Evolutionary conservation across 2,888 invertebrate genomes (phyloP).

Genomic region (Pollenia angustigena): DNA sequence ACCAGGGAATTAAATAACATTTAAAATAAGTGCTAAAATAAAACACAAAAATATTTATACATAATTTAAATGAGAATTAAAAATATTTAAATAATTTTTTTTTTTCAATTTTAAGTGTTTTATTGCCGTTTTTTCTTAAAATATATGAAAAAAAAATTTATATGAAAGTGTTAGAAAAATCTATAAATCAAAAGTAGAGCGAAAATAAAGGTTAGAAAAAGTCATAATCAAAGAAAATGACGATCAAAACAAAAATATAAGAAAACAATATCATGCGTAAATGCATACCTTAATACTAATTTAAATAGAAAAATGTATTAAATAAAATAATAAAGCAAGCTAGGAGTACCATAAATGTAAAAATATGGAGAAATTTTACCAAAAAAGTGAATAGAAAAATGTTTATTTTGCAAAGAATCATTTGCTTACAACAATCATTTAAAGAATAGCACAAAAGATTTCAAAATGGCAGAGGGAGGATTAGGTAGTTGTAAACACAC

Average conservation of each 20-base stretch:
- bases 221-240: conserved; percentile 24
- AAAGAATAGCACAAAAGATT: background rate
- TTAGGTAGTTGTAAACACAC: conserved; percentile 37
- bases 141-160: background rate
- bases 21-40: background rate
- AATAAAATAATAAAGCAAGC: background rate
- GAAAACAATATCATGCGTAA: background rate
- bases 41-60: background rate
- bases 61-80: background rate
- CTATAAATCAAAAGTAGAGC: conserved; percentile 74
- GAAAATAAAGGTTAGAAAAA: conserved; percentile 47
- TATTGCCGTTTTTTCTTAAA: background rate
- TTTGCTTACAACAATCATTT: background rate
- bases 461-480: conserved; percentile 49
- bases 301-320: background rate
- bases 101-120: background rate
- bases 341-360: background rate
- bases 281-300: background rate
- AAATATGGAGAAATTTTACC: background rate
- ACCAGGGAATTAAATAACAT: conserved; percentile 31
- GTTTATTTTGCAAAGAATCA: background rate
- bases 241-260: conserved; percentile 39
- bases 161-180: conserved; percentile 72
- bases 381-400: background rate
- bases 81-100: background rate